Conservation (phyloP, 2,113 vertebrate species). For the Anser cygnoides region DNA sequence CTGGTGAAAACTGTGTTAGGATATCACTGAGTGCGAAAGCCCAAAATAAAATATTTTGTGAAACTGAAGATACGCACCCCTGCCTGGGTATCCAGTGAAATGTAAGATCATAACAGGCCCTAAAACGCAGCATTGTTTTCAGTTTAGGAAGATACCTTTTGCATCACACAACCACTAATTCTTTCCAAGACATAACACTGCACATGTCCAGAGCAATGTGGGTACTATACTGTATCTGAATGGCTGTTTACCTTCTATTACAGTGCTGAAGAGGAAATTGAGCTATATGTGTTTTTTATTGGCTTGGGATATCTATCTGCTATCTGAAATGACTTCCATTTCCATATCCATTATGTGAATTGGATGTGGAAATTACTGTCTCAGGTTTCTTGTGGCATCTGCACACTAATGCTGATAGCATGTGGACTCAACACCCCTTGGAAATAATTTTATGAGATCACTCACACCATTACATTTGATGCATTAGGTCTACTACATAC, state of each 20-base stretch:
- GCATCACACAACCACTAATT: neutral
- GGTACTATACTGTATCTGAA: neutral
- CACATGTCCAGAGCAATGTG: neutral
- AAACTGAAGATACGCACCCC: neutral
- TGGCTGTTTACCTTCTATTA: constrained; percentile 47
- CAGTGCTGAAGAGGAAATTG: constrained; percentile 46
- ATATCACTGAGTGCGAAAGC: neutral
- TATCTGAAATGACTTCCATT: constrained; percentile 62
- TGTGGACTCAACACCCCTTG: constrained; percentile 46
- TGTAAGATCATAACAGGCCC: neutral
- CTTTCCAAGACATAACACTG: neutral
- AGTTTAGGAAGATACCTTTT: neutral
- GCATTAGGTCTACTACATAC: constrained; percentile 55
- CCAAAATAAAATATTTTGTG: neutral
- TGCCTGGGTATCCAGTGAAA: neutral
- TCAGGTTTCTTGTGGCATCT: constrained; percentile 51
- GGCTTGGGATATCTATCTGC: constrained; percentile 54
- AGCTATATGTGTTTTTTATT: constrained; percentile 55
- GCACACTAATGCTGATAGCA: constrained; percentile 25
- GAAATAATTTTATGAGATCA: constrained; percentile 61
- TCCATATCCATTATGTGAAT: constrained; percentile 58
- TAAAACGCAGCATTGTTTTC: neutral
- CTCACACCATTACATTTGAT: constrained; percentile 47
- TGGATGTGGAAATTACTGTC: constrained; percentile 54
- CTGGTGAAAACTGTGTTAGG: neutral